Evolutionary conservation across 2,888 invertebrate species (phyloP).

Genomic region (Teinopalpus imperialis): DNA sequence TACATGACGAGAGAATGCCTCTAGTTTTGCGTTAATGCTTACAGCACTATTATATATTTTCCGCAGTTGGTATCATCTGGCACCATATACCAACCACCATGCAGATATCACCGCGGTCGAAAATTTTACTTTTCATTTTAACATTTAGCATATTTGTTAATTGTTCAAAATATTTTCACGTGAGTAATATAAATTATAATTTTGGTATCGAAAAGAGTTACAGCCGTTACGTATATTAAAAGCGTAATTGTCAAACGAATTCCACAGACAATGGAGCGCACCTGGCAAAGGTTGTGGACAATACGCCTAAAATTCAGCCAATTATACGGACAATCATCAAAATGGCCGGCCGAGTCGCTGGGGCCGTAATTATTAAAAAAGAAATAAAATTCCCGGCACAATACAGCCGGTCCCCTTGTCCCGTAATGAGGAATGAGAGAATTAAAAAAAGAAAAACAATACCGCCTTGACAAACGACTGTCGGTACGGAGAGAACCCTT

Average conservation of each 20-base stretch:
- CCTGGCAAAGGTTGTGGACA: slow-evolving; percentile 46
- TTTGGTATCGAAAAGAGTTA: too few relatives aligned
- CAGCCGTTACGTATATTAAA: too few relatives aligned
- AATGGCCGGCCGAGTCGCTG: slow-evolving; percentile 45
- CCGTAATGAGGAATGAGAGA: slow-evolving; percentile 37
- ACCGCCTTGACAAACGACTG: slow-evolving; percentile 36
- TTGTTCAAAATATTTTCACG: too few relatives aligned
- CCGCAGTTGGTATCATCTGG: too few relatives aligned
- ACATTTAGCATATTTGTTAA: too few relatives aligned
- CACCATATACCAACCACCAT: too few relatives aligned
- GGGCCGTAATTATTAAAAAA: slow-evolving; percentile 60
- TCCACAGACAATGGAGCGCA: slow-evolving; percentile 28
- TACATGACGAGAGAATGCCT: too few relatives aligned
- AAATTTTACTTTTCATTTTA: too few relatives aligned
- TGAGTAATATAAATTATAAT: too few relatives aligned
- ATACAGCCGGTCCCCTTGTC: slow-evolving; percentile 41
- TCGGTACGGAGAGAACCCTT: slow-evolving; percentile 11
- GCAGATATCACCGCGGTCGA: too few relatives aligned
- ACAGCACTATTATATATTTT: too few relatives aligned
- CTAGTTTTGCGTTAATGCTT: too few relatives aligned
- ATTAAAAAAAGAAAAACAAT: slow-evolving; percentile 63
- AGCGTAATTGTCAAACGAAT: slow-evolving; percentile 16
- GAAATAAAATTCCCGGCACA: slow-evolving; percentile 52
- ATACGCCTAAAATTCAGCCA: slow-evolving; percentile 68
- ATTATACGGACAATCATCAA: slow-evolving; percentile 76